These are phyloP conservation scores for Philypnodon macrostomus DNA, from an alignment of 2,797 vertebrate genomes.

Conservation along the genomic window DNA sequence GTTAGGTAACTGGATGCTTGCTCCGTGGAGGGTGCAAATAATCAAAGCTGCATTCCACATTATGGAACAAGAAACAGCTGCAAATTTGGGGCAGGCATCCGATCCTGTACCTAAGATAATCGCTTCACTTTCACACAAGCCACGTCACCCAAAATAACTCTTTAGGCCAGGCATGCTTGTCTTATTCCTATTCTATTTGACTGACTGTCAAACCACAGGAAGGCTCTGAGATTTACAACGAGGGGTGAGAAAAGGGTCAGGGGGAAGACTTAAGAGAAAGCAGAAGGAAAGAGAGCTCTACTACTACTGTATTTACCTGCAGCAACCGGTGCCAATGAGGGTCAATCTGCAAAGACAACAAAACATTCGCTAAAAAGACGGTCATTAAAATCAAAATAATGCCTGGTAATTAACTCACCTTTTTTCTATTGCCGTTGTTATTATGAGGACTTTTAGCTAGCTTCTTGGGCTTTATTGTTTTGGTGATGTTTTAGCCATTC, in stretches of 20 bases:
- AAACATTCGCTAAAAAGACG: background rate
- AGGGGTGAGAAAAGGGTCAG: background rate
- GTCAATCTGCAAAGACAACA: constrained; percentile 27
- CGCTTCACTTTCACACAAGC: background rate
- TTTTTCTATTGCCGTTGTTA: background rate
- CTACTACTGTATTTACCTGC: constrained; percentile 24
- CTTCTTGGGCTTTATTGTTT: no score
- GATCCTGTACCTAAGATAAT: constrained; percentile 3
- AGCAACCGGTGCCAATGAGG: no score
- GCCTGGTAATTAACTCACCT: constrained; percentile 20
- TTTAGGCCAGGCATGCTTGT: background rate
- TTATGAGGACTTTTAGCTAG: no score
- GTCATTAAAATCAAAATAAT: background rate
- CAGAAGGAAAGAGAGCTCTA: background rate
- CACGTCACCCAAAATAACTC: constrained; percentile 1
- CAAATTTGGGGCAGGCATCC: background rate
- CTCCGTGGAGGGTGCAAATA: background rate
- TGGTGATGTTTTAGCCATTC: no score
- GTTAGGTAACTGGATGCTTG: background rate
- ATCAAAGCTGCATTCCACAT: background rate
- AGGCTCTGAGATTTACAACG: constrained; percentile 8
- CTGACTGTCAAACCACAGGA: constrained; percentile 8
- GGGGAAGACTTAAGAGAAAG: background rate
- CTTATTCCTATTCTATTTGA: constrained; percentile 35
- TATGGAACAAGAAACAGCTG: constrained; percentile 2